These are phyloP conservation scores for human DNA, from an alignment of 2,113 vertebrate genomes.

Conservation along the genomic window GRCh38 chr4:181858001-181858500, in stretches of 20 bases:
- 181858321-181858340: not conserved
- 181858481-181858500: not conserved
- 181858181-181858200: too few species aligned
- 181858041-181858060: not conserved
- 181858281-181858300: not conserved
- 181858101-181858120: too few species aligned
- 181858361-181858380: not conserved
- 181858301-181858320: not conserved
- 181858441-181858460: not conserved
- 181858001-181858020: accelerated
- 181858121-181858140: too few species aligned
- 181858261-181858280: not conserved
- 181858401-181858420: not conserved
- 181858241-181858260: not conserved
- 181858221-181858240: not conserved
- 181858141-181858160: too few species aligned
- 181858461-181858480: not conserved
- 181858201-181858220: not conserved
- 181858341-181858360: not conserved
- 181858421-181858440: not conserved
- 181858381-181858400: not conserved
- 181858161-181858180: too few species aligned
- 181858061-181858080: not conserved
- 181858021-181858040: not conserved
- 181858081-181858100: not conserved